Evolutionary conservation across 2,113 vertebrate genomes (phyloP), one percentile per base, ranked within the genome.

Genomic region (Alligator mississippiensis): DNA sequence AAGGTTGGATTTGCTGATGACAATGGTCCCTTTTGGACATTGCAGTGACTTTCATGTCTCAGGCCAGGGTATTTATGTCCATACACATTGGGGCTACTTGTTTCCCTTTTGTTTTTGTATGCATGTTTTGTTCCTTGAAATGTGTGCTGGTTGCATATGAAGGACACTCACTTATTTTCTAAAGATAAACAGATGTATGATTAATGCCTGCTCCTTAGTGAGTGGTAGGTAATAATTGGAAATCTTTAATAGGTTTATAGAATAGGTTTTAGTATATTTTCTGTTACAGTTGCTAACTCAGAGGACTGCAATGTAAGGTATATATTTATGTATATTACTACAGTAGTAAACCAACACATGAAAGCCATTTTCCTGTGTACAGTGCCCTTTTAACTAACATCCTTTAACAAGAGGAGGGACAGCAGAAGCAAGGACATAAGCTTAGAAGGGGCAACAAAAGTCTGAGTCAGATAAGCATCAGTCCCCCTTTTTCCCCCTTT

Each of bases 321-420:
- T n/a, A 47, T 55, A n/a, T 92, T 92, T 68, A 84, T 38, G 58
- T 77, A 24, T 18, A 3, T 85, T 88, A 62, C 84, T 96, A 91
- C 77, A 79, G 82, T 90, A 87, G 22, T 58, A 85, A 90, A 88
- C 6, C n/a, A 78, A 34, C 62, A 90, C 64, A 72, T 58, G 38
- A 88, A 22, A 24, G 28, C 54, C 75, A 14, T 79, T 92, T 6
- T 76, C 30, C 54, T 83, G 3, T 19, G 5, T 88, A 21, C 15
- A 38, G 47, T 86, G n/a, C 64, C 66, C 80, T 93, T 90, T 80
- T 74, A 63, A 13, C 8, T 59, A 22, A 47, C 25, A 3, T 4
- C 13, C 24, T 90, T 85, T 82, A 82, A 61, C 14, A 14, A 38
- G n/a, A 47, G 12, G 57, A 10, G n/a, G 4, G 6, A 34, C 25